phyloP scores from a whole-genome alignment of 2,888 invertebrate species.

The Apamea crenata region DNA sequence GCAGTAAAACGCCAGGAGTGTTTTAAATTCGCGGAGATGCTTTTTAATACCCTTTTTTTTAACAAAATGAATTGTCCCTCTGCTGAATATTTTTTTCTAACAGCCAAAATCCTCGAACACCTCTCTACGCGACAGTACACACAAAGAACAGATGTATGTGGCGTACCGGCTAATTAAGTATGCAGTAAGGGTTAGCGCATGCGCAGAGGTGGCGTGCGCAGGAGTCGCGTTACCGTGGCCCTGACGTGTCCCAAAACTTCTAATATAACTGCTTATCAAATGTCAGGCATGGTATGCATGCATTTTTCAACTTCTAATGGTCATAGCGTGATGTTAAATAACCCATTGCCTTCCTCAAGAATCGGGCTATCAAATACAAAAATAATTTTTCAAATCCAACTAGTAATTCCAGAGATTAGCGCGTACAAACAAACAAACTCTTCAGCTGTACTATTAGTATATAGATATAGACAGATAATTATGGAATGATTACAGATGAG shows the following conservation, averaged over 20 bases:
- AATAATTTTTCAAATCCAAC: too few species aligned
- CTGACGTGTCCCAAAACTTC: constrained; percentile 10
- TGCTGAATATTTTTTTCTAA: not conserved
- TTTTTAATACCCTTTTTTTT: not conserved
- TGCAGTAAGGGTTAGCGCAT: constrained; percentile 76
- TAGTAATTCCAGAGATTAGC: too few species aligned
- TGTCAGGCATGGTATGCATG: not conserved
- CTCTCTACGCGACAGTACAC: constrained; percentile 64
- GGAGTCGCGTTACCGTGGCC: constrained; percentile 48
- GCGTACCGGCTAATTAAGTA: constrained; percentile 79
- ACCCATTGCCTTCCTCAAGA: too few species aligned
- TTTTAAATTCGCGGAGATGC: not conserved
- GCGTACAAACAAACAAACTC: too few species aligned
- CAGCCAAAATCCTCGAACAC: constrained; percentile 29
- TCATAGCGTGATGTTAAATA: too few species aligned
- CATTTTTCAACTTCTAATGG: too few species aligned
- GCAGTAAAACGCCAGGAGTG: not conserved
- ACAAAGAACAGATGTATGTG: constrained; percentile 76
- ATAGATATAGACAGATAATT: not conserved
- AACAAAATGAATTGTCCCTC: not conserved
- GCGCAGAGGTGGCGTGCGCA: constrained; percentile 56
- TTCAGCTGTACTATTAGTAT: too few species aligned
- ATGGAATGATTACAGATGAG: not conserved
- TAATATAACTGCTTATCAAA: constrained; percentile 44
- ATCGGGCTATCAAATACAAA: too few species aligned